Conservation (phyloP, 2,797 vertebrate species). For the Rallus crepitans region DNA sequence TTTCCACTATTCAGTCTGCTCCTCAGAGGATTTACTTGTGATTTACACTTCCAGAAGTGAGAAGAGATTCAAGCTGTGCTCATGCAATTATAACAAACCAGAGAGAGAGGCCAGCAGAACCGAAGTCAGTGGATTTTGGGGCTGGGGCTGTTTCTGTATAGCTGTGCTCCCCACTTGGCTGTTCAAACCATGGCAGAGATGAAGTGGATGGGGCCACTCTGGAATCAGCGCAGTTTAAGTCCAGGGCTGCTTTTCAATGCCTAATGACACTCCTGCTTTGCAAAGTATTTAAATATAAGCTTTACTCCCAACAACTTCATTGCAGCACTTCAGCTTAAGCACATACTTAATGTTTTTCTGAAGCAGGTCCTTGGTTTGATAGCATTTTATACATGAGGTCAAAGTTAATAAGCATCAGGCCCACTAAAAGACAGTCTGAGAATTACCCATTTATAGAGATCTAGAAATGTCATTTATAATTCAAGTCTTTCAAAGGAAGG, state of each 20-base stretch:
- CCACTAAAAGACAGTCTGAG: neutral
- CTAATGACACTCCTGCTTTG: neutral
- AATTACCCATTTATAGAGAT: neutral
- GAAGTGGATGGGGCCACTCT: rapidly evolving
- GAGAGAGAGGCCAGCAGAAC: neutral
- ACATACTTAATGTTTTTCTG: neutral
- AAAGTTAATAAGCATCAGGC: neutral
- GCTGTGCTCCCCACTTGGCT: neutral
- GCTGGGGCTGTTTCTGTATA: neutral
- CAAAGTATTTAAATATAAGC: neutral
- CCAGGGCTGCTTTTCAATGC: neutral
- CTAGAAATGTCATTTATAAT: conserved; percentile 36
- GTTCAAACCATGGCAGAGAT: neutral
- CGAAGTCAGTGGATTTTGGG: neutral
- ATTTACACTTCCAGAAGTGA: conserved; percentile 46
- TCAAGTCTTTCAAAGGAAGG: conserved; percentile 24
- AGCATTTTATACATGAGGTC: neutral
- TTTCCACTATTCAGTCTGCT: neutral
- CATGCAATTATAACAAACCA: neutral
- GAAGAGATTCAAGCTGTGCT: conserved; percentile 35
- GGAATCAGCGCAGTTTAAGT: neutral
- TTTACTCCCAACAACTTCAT: neutral
- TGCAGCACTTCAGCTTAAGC: neutral
- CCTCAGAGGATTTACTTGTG: conserved; percentile 39
- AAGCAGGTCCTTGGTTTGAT: neutral